phyloP scores from a whole-genome alignment of 1,140 invertebrate genomes.

The Drosophila sulfurigaster region DNA sequence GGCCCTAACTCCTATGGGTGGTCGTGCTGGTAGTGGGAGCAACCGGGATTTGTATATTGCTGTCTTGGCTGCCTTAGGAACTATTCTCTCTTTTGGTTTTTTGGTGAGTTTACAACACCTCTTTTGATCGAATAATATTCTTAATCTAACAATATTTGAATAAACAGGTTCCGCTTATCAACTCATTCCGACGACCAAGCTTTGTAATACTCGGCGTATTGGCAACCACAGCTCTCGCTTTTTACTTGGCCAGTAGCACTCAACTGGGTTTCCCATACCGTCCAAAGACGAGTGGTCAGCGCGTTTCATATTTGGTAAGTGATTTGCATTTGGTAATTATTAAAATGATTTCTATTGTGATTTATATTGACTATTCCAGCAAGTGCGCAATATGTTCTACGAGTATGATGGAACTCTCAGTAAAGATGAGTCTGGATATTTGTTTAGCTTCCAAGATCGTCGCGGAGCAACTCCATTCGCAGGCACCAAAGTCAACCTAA shows the following conservation, averaged over 20 bases:
- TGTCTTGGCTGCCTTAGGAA: conserved; percentile 84
- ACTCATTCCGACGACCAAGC: conserved; percentile 65
- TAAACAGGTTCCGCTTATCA: conserved; percentile 76
- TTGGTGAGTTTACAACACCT: conserved; percentile 45
- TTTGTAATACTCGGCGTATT: conserved; percentile 77
- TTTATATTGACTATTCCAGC: conserved; percentile 80
- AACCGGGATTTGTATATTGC: conserved; percentile 87
- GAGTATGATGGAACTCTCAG: conserved; percentile 86
- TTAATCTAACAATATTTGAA: no score
- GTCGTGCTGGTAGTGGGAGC: conserved; percentile 87
- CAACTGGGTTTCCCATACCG: conserved; percentile 92
- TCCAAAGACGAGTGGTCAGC: conserved; percentile 88
- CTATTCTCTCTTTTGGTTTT: conserved; percentile 66
- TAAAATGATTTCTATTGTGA: background rate
- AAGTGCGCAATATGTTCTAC: conserved; percentile 87
- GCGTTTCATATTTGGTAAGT: conserved; percentile 88
- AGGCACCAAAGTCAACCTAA: conserved; percentile 64
- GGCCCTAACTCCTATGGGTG: conserved; percentile 88
- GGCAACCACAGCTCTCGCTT: conserved; percentile 85
- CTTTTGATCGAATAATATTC: no score
- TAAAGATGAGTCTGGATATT: conserved; percentile 88
- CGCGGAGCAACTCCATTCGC: conserved; percentile 87
- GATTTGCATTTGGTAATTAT: background rate
- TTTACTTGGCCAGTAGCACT: conserved; percentile 87
- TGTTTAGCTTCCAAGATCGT: conserved; percentile 90